Conservation (phyloP, 2,888 invertebrate species). For the Watsonalla cultraria region DNA sequence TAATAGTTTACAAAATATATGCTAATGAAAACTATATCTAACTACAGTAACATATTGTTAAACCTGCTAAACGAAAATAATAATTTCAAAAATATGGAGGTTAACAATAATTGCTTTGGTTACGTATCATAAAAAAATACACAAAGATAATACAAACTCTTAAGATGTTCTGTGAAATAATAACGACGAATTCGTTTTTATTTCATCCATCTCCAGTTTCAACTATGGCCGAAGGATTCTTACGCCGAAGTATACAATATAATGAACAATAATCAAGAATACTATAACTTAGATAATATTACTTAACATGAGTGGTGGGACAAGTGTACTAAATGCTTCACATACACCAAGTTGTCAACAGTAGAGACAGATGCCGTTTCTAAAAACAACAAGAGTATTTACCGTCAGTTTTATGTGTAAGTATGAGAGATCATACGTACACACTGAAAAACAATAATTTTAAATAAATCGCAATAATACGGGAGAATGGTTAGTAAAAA, state of each 20-base stretch:
- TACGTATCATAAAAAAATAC: slow-evolving; percentile 24
- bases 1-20: slow-evolving; percentile 51
- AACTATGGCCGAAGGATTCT: neutral
- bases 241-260: slow-evolving; percentile 6
- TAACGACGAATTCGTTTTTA: neutral
- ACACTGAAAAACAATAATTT: no score
- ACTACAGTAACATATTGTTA: slow-evolving; percentile 37
- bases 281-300: slow-evolving; percentile 18
- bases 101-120: slow-evolving; percentile 59
- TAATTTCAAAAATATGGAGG: slow-evolving; percentile 49
- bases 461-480: no score
- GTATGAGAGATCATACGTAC: no score
- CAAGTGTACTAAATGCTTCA: slow-evolving; percentile 1
- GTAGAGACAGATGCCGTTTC: no score
- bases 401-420: no score
- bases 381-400: no score
- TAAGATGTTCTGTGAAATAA: slow-evolving; percentile 6
- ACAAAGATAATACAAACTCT: slow-evolving; percentile 13
- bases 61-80: slow-evolving; percentile 29
- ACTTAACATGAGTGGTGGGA: slow-evolving; percentile 29
- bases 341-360: neutral
- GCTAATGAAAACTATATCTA: slow-evolving; percentile 37
- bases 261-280: slow-evolving; percentile 19
- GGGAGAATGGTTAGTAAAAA: no score
- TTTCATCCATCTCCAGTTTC: neutral